phyloP scores from a whole-genome alignment of 2,113 vertebrate genomes.

The Coreoperca whiteheadi region DNA sequence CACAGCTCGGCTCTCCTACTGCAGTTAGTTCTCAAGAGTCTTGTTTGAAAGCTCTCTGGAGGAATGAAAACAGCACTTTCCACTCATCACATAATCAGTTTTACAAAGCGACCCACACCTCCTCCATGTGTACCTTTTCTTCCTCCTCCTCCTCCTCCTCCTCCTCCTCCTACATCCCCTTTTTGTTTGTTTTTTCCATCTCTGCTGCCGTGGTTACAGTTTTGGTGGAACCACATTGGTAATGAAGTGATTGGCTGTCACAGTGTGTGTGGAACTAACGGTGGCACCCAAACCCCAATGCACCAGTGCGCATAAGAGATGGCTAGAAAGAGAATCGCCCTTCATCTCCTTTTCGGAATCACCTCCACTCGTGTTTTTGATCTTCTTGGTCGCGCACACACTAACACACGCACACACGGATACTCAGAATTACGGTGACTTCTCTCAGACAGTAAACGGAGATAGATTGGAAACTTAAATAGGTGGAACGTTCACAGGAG shows the following conservation, averaged over 20 bases:
- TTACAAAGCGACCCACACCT: slow-evolving; percentile 59
- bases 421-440: slow-evolving; percentile 13
- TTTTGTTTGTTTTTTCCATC: background rate
- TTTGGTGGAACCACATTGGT: slow-evolving; percentile 42
- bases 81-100: slow-evolving; percentile 72
- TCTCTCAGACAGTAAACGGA: slow-evolving; percentile 52
- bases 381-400: background rate
- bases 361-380: slow-evolving; percentile 21
- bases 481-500: slow-evolving; percentile 58
- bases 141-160: slow-evolving; percentile 44
- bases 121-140: slow-evolving; percentile 41
- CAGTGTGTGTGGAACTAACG: background rate
- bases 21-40: slow-evolving; percentile 51
- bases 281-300: slow-evolving; percentile 2
- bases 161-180: slow-evolving; percentile 30
- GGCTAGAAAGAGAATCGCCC: slow-evolving; percentile 11
- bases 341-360: slow-evolving; percentile 38
- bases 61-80: slow-evolving; percentile 53
- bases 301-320: slow-evolving; percentile 5
- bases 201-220: slow-evolving; percentile 51
- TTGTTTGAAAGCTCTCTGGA: slow-evolving; percentile 50
- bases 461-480: slow-evolving; percentile 66
- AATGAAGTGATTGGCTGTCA: slow-evolving; percentile 34
- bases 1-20: slow-evolving; percentile 12
- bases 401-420: slow-evolving; percentile 10